Evolutionary conservation across 2,113 vertebrate species (phyloP).

Genomic region (Zapornia atra): DNA sequence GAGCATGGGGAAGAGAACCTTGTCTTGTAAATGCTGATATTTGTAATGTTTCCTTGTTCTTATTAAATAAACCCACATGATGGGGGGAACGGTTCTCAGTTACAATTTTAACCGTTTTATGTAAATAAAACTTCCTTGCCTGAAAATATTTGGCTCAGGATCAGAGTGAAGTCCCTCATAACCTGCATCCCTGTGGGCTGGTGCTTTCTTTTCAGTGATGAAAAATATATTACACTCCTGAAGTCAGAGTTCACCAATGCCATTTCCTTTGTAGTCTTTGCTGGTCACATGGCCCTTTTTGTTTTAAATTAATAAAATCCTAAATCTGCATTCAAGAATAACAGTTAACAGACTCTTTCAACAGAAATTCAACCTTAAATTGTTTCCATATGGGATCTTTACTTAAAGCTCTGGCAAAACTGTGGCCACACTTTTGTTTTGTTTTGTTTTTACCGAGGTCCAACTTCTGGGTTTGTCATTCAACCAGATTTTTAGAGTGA

Average conservation of each 20-base stretch:
- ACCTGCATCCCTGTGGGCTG: conserved; percentile 73
- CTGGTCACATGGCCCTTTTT: conserved; percentile 64
- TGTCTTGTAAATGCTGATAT: conserved; percentile 31
- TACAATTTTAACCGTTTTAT: conserved; percentile 67
- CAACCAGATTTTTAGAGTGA: conserved; percentile 30
- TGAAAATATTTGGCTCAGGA: conserved; percentile 72
- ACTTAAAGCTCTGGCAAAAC: conserved; percentile 55
- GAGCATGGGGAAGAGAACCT: background rate
- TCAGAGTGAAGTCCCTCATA: conserved; percentile 73
- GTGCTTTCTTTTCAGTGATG: conserved; percentile 68
- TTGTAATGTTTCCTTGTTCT: conserved; percentile 51
- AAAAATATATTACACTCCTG: conserved; percentile 73
- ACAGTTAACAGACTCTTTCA: conserved; percentile 63
- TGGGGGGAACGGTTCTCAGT: conserved; percentile 44
- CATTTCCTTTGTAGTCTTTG: conserved; percentile 75
- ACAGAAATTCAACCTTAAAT: conserved; percentile 71
- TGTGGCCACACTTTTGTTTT: conserved; percentile 34
- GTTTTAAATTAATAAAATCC: conserved; percentile 77
- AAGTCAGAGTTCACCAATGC: conserved; percentile 65
- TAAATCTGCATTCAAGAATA: conserved; percentile 69
- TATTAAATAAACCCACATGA: conserved; percentile 48
- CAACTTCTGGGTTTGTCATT: conserved; percentile 29
- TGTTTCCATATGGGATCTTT: conserved; percentile 65
- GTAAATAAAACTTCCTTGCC: conserved; percentile 73
- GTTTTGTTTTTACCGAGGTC: conserved; percentile 28